Conservation (phyloP, 2,888 invertebrate species). For the Macrosiphum euphorbiae region DNA sequence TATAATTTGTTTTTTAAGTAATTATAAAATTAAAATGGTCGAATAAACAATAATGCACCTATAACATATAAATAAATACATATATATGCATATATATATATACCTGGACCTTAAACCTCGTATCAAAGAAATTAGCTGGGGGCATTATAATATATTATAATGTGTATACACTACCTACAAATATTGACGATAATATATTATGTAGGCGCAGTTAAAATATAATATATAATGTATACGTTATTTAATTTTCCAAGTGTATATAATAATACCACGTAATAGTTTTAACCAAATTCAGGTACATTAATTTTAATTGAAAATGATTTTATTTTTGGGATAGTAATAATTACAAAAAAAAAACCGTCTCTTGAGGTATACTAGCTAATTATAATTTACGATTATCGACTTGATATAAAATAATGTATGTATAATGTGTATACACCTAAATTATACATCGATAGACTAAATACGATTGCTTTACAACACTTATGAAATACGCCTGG, state of each 20-base stretch:
- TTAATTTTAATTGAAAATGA: constrained; percentile 40
- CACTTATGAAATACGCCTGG: not conserved
- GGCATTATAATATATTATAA: constrained; percentile 16
- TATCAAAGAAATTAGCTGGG: constrained; percentile 22
- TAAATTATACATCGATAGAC: not conserved
- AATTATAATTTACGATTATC: constrained; percentile 33
- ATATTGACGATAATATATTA: constrained; percentile 27
- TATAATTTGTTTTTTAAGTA: constrained; percentile 26
- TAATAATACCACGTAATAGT: not conserved
- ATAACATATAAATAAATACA: not conserved
- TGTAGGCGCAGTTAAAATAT: constrained; percentile 21
- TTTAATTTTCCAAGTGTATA: constrained; percentile 5
- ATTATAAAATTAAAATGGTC: constrained; percentile 38
- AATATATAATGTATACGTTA: not conserved
- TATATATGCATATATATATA: not conserved
- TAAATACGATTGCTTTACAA: not conserved
- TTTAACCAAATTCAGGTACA: not conserved
- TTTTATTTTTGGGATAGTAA: constrained; percentile 14
- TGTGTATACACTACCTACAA: not conserved
- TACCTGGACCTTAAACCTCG: not conserved
- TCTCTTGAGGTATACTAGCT: not conserved
- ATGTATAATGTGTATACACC: not conserved
- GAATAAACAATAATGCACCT: constrained; percentile 39
- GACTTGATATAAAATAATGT: not conserved
- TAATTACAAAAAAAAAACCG: not conserved